Conservation (phyloP, 2,888 invertebrate genomes). For the Idaea straminata region DNA sequence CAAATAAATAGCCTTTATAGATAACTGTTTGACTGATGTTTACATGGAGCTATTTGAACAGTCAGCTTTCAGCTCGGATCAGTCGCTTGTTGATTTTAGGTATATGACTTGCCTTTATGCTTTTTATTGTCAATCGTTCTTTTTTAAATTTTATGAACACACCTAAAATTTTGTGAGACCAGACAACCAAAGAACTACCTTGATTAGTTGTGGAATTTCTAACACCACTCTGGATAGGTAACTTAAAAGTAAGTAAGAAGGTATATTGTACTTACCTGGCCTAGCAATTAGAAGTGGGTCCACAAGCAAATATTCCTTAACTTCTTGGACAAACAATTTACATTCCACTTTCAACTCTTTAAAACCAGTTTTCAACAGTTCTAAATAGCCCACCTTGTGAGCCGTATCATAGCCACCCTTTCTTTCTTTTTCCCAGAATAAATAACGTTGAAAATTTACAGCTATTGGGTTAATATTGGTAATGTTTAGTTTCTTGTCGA, state of each 20-base stretch:
- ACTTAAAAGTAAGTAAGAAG: background rate
- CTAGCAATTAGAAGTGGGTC: conserved; percentile 81
- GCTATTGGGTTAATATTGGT: conserved; percentile 31
- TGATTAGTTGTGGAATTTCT: too few species aligned
- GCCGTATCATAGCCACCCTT: conserved; percentile 81
- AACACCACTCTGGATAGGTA: too few species aligned
- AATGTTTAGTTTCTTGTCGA: conserved; percentile 32
- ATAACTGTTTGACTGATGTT: too few species aligned
- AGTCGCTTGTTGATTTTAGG: too few species aligned
- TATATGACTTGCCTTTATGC: too few species aligned
- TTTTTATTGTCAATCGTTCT: too few species aligned
- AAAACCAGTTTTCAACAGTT: conserved; percentile 82
- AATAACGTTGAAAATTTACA: conserved; percentile 44
- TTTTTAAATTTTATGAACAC: too few species aligned
- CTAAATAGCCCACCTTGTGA: conserved; percentile 64
- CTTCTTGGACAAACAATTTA: conserved; percentile 83
- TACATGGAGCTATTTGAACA: too few species aligned
- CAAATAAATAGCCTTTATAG: too few species aligned
- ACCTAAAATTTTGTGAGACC: too few species aligned
- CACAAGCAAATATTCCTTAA: conserved; percentile 81
- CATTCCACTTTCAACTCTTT: conserved; percentile 84
- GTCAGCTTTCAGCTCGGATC: too few species aligned
- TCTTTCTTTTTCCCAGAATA: conserved; percentile 80
- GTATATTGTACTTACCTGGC: conserved; percentile 61
- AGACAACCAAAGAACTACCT: too few species aligned